These are phyloP conservation scores for Machimus rusticus DNA, from an alignment of 2,888 invertebrate species.

Conservation along the genomic window DNA sequence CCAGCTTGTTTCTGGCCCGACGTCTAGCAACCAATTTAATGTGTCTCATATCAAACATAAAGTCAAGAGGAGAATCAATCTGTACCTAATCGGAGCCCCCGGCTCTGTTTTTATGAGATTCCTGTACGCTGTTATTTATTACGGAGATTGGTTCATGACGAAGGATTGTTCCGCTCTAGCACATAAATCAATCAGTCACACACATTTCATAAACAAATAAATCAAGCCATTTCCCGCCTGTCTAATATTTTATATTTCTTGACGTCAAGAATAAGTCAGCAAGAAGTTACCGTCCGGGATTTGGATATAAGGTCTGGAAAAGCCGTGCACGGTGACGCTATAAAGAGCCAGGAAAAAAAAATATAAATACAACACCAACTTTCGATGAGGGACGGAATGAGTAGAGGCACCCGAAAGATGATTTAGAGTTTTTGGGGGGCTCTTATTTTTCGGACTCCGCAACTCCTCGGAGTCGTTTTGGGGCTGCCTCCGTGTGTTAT, in stretches of 20 bases:
- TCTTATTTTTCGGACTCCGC: not conserved
- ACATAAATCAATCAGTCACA: slow-evolving; percentile 34
- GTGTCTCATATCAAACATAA: slow-evolving; percentile 7
- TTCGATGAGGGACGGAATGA: not conserved
- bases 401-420: not conserved
- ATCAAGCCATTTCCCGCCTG: slow-evolving; percentile 23
- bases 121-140: slow-evolving; percentile 16
- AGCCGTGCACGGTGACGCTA: not conserved
- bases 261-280: slow-evolving; percentile 18
- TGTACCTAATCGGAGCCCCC: slow-evolving; percentile 19
- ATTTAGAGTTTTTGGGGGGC: not conserved
- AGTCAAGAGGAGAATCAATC: slow-evolving; percentile 12
- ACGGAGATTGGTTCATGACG: slow-evolving; percentile 19
- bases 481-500: not conserved
- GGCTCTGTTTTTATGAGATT: not conserved
- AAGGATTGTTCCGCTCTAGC: slow-evolving; percentile 11
- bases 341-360: not conserved
- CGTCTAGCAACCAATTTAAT: slow-evolving; percentile 8
- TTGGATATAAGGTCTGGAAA: not conserved
- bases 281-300: slow-evolving; percentile 20
- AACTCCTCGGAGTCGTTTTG: not conserved
- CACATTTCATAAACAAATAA: slow-evolving; percentile 33
- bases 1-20: not conserved
- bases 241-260: slow-evolving; percentile 32
- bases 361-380: not conserved